These are phyloP conservation scores for Blastobasis adustella DNA, from an alignment of 2,888 invertebrate genomes.

Conservation along the genomic window DNA sequence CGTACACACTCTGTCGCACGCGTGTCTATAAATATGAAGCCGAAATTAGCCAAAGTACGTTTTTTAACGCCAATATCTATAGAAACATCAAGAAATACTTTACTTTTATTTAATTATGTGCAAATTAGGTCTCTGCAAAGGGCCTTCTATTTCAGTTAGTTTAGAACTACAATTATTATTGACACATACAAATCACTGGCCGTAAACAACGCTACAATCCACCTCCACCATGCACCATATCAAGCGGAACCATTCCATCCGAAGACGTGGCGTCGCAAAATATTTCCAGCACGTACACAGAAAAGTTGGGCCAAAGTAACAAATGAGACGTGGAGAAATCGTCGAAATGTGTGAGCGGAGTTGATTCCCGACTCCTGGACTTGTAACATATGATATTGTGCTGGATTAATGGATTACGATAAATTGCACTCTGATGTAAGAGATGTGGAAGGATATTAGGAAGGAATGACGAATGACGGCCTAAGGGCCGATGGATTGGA, in stretches of 20 bases:
- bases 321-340: conserved; percentile 65
- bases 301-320: conserved; percentile 51
- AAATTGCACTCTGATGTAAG: conserved; percentile 30
- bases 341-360: conserved; percentile 56
- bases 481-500: too few relatives aligned
- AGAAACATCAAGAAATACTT: too few relatives aligned
- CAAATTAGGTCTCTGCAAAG: too few relatives aligned
- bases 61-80: too few relatives aligned
- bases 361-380: conserved; percentile 52
- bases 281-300: conserved; percentile 45
- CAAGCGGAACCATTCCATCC: conserved; percentile 31
- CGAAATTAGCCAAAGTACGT: too few relatives aligned
- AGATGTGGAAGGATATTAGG: conserved; percentile 11
- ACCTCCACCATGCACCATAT: conserved; percentile 21
- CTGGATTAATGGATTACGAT: conserved; percentile 43
- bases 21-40: too few relatives aligned
- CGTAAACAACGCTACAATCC: too few relatives aligned
- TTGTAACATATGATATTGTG: conserved; percentile 28
- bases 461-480: not conserved
- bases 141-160: too few relatives aligned
- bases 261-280: conserved; percentile 14
- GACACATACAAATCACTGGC: too few relatives aligned
- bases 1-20: too few relatives aligned
- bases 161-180: too few relatives aligned
- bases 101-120: too few relatives aligned